Evolutionary conservation across 1,140 invertebrate genomes (phyloP), one percentile per base, ranked within the genome.

Genomic region (Apis mellifera): DNA sequence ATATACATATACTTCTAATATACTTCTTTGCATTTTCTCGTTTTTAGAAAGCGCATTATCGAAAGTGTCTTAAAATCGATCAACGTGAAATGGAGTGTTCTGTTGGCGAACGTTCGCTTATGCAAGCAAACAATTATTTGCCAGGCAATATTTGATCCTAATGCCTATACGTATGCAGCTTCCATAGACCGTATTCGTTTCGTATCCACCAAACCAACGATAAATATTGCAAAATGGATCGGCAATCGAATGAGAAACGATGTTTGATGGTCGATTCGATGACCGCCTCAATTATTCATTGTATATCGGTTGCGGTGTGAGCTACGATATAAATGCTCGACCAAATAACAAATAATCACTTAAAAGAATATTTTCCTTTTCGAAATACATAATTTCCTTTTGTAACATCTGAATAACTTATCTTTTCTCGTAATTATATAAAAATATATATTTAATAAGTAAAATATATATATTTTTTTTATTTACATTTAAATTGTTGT

Each of bases 141-240:
- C 1, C 21, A 1, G 7, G 13, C 59, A 26, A 74, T 74, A 60
- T 60, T 55, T 48, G 57, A 73, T 73, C 19, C 57, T 60, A 42
- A 42, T 42, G 32, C 32, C 32, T 42, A 42, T 42, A 42, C 21
- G 17, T 15, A 42, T 0, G 17, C 23, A 54, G 50, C n/a, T 8
- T 3, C 12, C 12, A 32, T 17, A 5, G n/a, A 52, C 9, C 48
- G 17, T 52, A 4, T 11, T 26, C 50, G 50, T 70, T n/a, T 42
- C 50, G 50, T n/a, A 13, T 26, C 15, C 23, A 12, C 11, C 17
- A 32, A 71, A 12, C 11, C 17, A 32, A 71, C 48, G 69, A 71
- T 71, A 71, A 71, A 71, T 71, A 71, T 71, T 71, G 50, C 52
- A 57, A 42, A 57, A 54, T 57, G 26, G 50, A 55, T 42, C 32